Conservation (phyloP, 2,888 invertebrate genomes). For the Griposia aprilina region DNA sequence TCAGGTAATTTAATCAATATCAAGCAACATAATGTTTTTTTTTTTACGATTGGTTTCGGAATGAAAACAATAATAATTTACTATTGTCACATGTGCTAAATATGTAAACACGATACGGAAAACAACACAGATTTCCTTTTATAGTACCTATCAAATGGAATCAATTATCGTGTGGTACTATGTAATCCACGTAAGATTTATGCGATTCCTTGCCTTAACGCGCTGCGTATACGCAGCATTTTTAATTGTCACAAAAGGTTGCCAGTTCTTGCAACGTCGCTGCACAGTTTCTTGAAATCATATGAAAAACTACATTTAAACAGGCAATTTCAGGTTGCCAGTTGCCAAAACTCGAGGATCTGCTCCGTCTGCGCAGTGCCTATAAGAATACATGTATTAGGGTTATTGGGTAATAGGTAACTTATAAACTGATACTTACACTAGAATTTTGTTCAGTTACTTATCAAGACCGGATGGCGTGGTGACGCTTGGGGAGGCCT, state of each 20-base stretch:
- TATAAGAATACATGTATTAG: too few species aligned
- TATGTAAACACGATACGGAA: conserved; percentile 19
- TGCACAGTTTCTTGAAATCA: background rate
- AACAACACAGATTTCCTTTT: conserved; percentile 2
- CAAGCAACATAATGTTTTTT: conserved; percentile 19
- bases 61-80: conserved; percentile 20
- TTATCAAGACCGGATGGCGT: background rate
- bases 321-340: too few species aligned
- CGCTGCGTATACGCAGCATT: background rate
- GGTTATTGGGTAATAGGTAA: too few species aligned
- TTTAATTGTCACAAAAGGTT: background rate
- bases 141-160: background rate
- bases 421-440: background rate
- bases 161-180: background rate
- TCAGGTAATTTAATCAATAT: conserved; percentile 9
- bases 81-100: background rate
- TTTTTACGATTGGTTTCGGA: background rate
- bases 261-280: background rate
- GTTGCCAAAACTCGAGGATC: too few species aligned
- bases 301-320: background rate
- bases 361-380: too few species aligned
- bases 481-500: too few species aligned
- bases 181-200: background rate
- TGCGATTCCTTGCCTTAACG: too few species aligned
- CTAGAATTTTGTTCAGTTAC: background rate